Evolutionary conservation across 2,888 invertebrate species (phyloP).

Genomic region (Catocala nupta): DNA sequence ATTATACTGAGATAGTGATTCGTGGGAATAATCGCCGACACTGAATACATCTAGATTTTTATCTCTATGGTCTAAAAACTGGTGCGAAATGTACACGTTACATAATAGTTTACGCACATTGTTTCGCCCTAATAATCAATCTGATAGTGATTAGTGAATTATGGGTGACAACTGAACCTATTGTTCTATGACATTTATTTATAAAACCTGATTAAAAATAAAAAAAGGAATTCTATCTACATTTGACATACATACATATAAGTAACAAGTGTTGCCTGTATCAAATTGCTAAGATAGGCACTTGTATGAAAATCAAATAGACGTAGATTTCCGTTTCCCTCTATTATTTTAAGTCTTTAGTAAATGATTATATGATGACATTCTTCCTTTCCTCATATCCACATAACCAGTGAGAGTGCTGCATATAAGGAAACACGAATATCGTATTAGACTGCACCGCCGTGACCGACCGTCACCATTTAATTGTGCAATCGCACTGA

Average conservation of each 20-base stretch:
- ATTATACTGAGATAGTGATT: conserved; percentile 23
- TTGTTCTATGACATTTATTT: too few relatives aligned
- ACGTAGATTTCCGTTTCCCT: conserved; percentile 4
- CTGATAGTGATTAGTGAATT: conserved; percentile 13
- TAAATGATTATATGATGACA: conserved; percentile 31
- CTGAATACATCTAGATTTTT: conserved; percentile 41
- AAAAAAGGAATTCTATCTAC: too few relatives aligned
- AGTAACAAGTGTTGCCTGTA: too few relatives aligned
- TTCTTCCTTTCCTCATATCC: conserved; percentile 42
- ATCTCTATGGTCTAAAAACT: conserved; percentile 50
- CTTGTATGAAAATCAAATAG: background rate
- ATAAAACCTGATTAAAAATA: too few relatives aligned
- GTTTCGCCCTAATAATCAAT: conserved; percentile 38
- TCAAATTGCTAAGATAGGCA: too few relatives aligned
- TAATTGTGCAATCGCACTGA: conserved; percentile 44
- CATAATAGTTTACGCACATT: conserved; percentile 37
- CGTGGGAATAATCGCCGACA: conserved; percentile 42
- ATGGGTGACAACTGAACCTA: too few relatives aligned
- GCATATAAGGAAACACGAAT: conserved; percentile 48
- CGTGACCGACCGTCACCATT: conserved; percentile 46
- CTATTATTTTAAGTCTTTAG: background rate
- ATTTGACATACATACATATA: too few relatives aligned
- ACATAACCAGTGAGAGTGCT: conserved; percentile 50
- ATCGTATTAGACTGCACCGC: conserved; percentile 45
- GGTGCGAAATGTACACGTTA: conserved; percentile 33